Percentiles rank a stretch among this genome's conserved stretches.
These are phyloP conservation scores for Araneus ventricosus DNA, from an alignment of 1,140 invertebrate species.

Conservation along the genomic window DNA sequence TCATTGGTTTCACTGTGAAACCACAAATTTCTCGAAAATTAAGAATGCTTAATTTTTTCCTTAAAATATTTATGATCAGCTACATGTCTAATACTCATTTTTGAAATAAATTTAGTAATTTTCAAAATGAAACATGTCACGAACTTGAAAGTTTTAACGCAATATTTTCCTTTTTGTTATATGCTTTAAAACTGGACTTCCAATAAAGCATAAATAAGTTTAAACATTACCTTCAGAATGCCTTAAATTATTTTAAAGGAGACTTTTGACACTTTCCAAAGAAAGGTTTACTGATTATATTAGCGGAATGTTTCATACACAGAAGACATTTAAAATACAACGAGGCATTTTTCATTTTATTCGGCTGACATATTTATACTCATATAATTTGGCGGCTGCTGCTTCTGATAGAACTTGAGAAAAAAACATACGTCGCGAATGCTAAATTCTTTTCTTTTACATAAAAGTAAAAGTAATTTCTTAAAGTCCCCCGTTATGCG, in stretches of 20 bases:
- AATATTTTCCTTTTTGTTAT: too few species aligned
- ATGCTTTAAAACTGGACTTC: too few species aligned
- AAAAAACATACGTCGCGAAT: not conserved
- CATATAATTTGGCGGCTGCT: not conserved
- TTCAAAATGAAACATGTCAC: too few species aligned
- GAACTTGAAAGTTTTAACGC: too few species aligned
- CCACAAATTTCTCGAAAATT: too few species aligned
- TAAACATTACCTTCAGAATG: too few species aligned
- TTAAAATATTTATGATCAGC: too few species aligned
- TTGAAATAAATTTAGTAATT: too few species aligned
- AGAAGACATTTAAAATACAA: not conserved
- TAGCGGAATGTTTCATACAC: not conserved
- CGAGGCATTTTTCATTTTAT: not conserved
- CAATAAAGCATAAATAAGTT: too few species aligned
- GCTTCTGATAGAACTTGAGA: not conserved
- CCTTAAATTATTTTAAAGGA: not conserved
- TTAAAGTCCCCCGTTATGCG: slow-evolving; percentile 34
- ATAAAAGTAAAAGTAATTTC: slow-evolving; percentile 46
- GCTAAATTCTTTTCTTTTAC: not conserved
- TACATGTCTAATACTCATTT: too few species aligned
- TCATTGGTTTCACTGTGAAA: too few species aligned
- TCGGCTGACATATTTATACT: not conserved
- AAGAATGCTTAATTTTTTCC: too few species aligned
- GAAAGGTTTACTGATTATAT: not conserved
- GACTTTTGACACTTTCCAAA: not conserved